Evolutionary conservation across 92 coral and sea anemone genomes (phyloP).

Genomic region (Meandrina meandrites): DNA sequence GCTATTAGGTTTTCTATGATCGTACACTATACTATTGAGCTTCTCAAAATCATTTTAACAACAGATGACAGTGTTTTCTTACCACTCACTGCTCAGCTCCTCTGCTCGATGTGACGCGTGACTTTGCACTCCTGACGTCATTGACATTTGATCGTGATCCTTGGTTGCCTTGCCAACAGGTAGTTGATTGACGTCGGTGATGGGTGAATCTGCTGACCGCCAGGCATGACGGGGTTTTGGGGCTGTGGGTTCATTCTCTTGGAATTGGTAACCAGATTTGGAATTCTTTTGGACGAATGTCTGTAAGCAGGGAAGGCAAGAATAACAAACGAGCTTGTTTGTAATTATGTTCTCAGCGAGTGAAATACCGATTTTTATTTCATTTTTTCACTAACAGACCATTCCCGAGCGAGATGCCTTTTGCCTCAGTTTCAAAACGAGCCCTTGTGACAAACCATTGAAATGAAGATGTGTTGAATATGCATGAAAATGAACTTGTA

Average conservation of each 20-base stretch:
- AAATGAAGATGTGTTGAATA: too few species aligned
- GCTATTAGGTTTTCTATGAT: background rate
- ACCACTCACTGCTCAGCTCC: slow-evolving; percentile 92
- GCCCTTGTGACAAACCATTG: too few species aligned
- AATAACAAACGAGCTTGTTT: background rate
- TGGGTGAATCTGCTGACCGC: slow-evolving; percentile 93
- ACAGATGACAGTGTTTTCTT: slow-evolving; percentile 13
- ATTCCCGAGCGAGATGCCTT: too few species aligned
- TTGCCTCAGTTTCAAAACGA: too few species aligned
- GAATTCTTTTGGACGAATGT: background rate
- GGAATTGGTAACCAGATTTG: background rate
- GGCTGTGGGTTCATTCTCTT: background rate
- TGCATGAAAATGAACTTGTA: too few species aligned
- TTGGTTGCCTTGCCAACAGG: slow-evolving; percentile 51
- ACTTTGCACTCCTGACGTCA: slow-evolving; percentile 82
- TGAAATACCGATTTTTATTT: too few species aligned
- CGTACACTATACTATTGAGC: too few species aligned
- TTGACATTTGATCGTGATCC: slow-evolving; percentile 82
- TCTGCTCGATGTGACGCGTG: slow-evolving; percentile 89
- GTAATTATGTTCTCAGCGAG: too few species aligned
- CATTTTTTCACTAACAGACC: too few species aligned
- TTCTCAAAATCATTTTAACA: background rate
- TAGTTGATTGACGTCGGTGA: slow-evolving; percentile 29
- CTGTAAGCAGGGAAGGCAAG: background rate
- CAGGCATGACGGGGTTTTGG: slow-evolving; percentile 84